Evolutionary conservation across 2,797 vertebrate species (phyloP).

Genomic region (Gymnothorax javanicus): DNA sequence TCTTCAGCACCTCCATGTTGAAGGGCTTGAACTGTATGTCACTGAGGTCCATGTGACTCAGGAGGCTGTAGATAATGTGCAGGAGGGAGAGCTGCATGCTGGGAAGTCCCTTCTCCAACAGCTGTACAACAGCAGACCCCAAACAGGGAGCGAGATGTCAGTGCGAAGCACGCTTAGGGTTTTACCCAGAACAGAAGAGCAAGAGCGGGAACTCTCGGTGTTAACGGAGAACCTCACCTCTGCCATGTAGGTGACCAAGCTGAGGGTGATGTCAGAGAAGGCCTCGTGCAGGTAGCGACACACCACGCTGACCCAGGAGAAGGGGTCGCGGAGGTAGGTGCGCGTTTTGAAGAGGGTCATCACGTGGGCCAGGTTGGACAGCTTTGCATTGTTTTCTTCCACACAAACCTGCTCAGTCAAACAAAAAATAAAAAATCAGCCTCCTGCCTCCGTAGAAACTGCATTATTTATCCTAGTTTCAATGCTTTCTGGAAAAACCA

Average conservation of each 20-base stretch:
- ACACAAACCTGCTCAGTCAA: constrained; percentile 85
- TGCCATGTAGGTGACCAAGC: constrained; percentile 95
- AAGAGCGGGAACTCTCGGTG: not conserved
- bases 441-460: not conserved
- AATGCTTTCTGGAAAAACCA: not conserved
- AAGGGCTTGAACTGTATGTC: constrained; percentile 92
- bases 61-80: constrained; percentile 95
- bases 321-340: constrained; percentile 93
- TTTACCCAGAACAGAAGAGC: not conserved
- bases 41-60: constrained; percentile 95
- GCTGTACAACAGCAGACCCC: constrained; percentile 59
- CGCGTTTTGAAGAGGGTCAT: constrained; percentile 98
- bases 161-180: not conserved
- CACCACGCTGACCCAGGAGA: constrained; percentile 96
- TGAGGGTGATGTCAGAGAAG: constrained; percentile 90
- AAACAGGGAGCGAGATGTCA: not conserved
- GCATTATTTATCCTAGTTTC: not conserved
- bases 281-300: constrained; percentile 97
- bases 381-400: constrained; percentile 94
- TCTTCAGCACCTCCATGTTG: constrained; percentile 93
- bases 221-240: constrained; percentile 72
- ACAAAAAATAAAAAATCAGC: not conserved
- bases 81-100: constrained; percentile 95
- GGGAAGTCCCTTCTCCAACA: constrained; percentile 94
- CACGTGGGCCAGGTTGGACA: constrained; percentile 94